Evolutionary conservation across 1,140 invertebrate genomes (phyloP).

Genomic region (Popillia japonica): DNA sequence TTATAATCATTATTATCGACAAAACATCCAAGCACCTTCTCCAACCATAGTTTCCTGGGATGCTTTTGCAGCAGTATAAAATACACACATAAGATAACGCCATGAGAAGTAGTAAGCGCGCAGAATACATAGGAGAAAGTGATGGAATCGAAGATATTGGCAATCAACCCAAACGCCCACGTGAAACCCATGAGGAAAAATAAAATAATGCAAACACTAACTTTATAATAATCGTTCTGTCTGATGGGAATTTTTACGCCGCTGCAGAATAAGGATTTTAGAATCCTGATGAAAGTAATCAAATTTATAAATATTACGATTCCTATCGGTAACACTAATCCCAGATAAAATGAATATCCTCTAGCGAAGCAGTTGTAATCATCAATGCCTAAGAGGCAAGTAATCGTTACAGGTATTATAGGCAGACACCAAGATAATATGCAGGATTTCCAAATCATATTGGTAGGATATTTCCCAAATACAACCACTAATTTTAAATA

Average conservation of each 20-base stretch:
- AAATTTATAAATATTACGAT: neutral
- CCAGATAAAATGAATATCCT: conserved; percentile 14
- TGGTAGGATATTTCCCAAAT: no score
- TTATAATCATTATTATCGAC: neutral
- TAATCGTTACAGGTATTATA: neutral
- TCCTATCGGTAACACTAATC: neutral
- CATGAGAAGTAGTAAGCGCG: neutral
- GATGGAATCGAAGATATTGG: conserved; percentile 2
- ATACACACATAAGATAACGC: neutral
- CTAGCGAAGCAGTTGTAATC: neutral
- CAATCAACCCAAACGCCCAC: conserved; percentile 22
- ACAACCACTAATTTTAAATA: neutral
- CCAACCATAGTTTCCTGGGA: neutral
- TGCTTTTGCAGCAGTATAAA: neutral
- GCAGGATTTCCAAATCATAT: neutral
- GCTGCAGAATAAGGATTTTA: neutral
- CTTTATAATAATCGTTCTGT: neutral
- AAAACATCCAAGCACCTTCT: neutral
- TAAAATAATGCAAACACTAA: neutral
- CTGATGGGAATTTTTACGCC: neutral
- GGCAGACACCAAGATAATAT: conserved; percentile 12
- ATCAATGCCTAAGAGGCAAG: neutral
- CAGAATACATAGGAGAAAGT: conserved; percentile 18
- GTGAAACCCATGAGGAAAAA: conserved; percentile 35
- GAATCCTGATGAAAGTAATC: neutral